These are phyloP conservation scores for Drosophila limbata DNA, from an alignment of 2,888 invertebrate species.

Conservation along the genomic window DNA sequence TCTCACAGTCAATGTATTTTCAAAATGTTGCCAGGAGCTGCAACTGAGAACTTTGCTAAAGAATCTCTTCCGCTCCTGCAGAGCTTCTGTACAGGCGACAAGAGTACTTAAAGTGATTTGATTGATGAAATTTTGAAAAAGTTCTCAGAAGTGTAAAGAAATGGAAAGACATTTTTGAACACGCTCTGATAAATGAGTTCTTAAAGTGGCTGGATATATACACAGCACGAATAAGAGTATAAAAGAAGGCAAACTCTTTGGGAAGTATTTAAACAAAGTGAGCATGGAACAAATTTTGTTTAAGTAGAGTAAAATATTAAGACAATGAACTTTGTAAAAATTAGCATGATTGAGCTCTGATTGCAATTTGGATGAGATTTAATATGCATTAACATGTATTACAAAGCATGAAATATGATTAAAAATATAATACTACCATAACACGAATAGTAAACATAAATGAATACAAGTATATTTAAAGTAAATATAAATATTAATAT, in stretches of 20 bases:
- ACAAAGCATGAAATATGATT: too few species aligned
- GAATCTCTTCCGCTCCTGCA: constrained; percentile 13
- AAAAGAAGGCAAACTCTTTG: not conserved
- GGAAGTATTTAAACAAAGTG: not conserved
- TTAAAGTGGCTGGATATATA: not conserved
- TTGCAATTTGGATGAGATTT: too few species aligned
- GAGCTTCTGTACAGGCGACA: constrained; percentile 43
- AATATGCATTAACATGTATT: too few species aligned
- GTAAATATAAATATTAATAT: not conserved
- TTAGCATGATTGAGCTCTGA: too few species aligned
- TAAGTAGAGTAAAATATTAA: not conserved
- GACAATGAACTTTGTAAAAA: too few species aligned
- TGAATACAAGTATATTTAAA: not conserved
- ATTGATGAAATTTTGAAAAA: constrained; percentile 26
- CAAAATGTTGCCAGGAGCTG: constrained; percentile 63
- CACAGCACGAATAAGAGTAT: not conserved
- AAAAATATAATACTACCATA: too few species aligned
- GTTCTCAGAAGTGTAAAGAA: not conserved
- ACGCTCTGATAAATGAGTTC: not conserved
- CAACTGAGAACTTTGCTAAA: constrained; percentile 40
- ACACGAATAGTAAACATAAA: not conserved
- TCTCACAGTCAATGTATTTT: constrained; percentile 77
- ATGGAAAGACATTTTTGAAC: not conserved
- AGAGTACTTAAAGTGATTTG: constrained; percentile 23
- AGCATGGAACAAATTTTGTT: not conserved